Base-by-base conservation (phyloP, 1,140 invertebrate genomes). In the Drosophila takahashii region DNA sequence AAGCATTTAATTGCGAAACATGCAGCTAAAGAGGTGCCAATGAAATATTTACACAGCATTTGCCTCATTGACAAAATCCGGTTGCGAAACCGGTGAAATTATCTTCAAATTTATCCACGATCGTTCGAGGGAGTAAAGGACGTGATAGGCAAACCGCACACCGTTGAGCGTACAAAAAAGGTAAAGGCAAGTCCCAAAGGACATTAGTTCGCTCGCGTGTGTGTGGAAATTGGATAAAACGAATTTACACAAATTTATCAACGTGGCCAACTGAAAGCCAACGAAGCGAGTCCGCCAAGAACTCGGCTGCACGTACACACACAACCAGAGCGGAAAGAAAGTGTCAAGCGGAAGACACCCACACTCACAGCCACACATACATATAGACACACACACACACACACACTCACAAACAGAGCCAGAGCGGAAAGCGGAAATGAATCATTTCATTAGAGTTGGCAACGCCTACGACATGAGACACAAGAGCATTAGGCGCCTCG, bases 181-280 rank as follows among this genome's bases (percentile, higher is more conserved):
- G 61, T 64, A 61, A 16, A 34, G 16, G 50, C 59, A 81, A 59
- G 50, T 87, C 83, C 77, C 83, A 65, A 71, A 79, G 79, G 81
- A 86, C 79, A 87, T 78, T 59, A 83, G 73, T 62, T 64, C 72
- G 56, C 62, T 34, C 44, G 58, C 57, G 48, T 70, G 69, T 71
- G 77, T 64, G 70, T 77, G 71, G 83, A 87, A 87, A 87, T 87
- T 87, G 83, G 84, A 76, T 87, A 83, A 87, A 87, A 87, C 79
- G 83, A 86, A 87, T 89, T 87, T 87, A 87, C 84, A 87, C 84
- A 87, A 87, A 87, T 87, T 87, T 87, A 89, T 87, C 83, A 87
- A 89, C 79, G 76, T 89, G 79, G 83, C 50, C 66, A 69, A 83
- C 83, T 76, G 79, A 77, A 69, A 81, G 75, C 66, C 70, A 87